Evolutionary conservation across 2,888 invertebrate genomes (phyloP), one percentile per base, ranked within the genome.

Genomic region (Poecilus cupreus): DNA sequence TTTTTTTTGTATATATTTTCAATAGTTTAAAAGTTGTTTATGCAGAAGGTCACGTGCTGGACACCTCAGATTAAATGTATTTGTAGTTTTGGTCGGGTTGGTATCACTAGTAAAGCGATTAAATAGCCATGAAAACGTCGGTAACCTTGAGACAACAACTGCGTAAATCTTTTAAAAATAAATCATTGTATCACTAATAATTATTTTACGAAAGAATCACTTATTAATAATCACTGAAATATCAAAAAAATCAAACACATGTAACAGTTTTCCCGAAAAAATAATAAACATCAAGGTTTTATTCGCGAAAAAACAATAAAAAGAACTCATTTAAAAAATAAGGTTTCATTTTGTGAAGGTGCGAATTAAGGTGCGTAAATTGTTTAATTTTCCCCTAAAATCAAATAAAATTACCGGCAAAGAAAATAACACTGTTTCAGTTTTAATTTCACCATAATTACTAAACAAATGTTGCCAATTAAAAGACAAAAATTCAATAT

Each of bases 381-480:
- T 22, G 4, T 18, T 18, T 18, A 18, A 43, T n/a, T 43, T 43
- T 43, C 13, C 13, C n/a, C 43, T 43, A 13, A 16, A 51, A 51
- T 18, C 3, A 2, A 13, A 8, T 18, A 13, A 51, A 51, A 8
- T 51, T 51, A 51, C 51, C 51, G 18, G 51, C 51, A 51, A 51
- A 51, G 18, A 3, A 8, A 5, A 18, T 18, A 51, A 3, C 51
- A 13, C 20, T 51, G 51, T 10, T 51, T 51, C 6, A 51, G 16
- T 51, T 51, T 51, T 51, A 51, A 51, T 16, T 51, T 51, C 51
- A 51, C 51, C 51, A 51, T 51, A 8, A 46, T 51, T 51, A 51
- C 51, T 18, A 51, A 49, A 51, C 51, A 51, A 51, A 46, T 51
- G 51, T 51, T 51, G 51, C 51, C 51, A 51, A 51, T 51, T 32